Base-by-base conservation (phyloP, 2,888 invertebrate genomes). In the Ormyrus thymus region DNA sequence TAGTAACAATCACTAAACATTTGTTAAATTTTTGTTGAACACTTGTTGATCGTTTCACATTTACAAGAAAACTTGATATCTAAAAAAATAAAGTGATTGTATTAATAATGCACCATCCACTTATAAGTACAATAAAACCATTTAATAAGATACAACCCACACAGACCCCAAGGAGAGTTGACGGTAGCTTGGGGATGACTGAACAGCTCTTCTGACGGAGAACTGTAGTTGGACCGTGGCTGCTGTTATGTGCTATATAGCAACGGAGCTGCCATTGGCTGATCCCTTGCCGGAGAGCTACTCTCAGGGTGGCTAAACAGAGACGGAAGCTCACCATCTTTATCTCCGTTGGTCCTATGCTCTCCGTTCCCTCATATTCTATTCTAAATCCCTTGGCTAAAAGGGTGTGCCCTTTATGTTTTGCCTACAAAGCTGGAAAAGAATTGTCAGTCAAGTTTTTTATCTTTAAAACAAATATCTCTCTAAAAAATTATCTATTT, bases 291-390 rank as follows among this genome's bases (percentile, higher is more conserved):
- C 79, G 76, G 82, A 82, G 76, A 83, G 77, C 75, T 83, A 79
- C 85, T 84, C 84, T 82, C 84, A 84, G 85, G 84, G 84, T 85
- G 81, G 83, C 78, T 83, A 82, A 83, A 85, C 81, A 84, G 86
- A 84, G 85, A 85, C 74, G 81, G 76, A 75, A 80, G 81, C 81
- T 77, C 62, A 76, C 74, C 79, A 83, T 66, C 81, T 83, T 76
- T 76, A 76, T 82, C 84, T 79, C 83, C 73, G 84, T 84, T 84
- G 83, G 83, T 80, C 80, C 80, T 74, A 61, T 83, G 81, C 84
- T 80, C 80, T 83, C 84, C 83, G 82, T 83, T 85, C 85, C 84
- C 83, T 85, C 83, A 81, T 75, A 74, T 71, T 83, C 74, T 78
- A 86, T 85, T 85, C 84, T 81, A 86, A 85, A 85, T 84, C 84